Evolutionary conservation across 1,140 invertebrate species (phyloP).

Genomic region (Drosophila melanica): DNA sequence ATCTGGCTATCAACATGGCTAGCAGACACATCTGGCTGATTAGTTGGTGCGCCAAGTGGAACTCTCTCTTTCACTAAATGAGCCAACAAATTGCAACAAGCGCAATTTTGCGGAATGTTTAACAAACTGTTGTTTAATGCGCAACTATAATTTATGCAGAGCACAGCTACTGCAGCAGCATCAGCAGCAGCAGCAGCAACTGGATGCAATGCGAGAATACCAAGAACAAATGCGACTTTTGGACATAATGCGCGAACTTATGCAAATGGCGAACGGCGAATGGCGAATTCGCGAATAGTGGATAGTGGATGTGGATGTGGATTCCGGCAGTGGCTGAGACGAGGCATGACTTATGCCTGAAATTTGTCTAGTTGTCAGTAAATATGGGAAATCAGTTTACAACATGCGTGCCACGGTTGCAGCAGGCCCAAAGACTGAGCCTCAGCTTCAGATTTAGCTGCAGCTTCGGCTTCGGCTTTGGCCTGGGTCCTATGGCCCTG

Average conservation of each 20-base stretch:
- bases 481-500: background rate
- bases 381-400: constrained; percentile 84
- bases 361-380: constrained; percentile 84
- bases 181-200: constrained; percentile 16
- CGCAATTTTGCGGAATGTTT: constrained; percentile 64
- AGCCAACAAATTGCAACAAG: constrained; percentile 63
- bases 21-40: constrained; percentile 4
- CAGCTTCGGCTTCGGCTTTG: background rate
- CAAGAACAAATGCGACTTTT: constrained; percentile 79
- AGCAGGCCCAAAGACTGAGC: background rate
- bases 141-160: constrained; percentile 68
- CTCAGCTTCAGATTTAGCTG: constrained; percentile 5
- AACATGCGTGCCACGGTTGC: constrained; percentile 75
- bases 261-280: constrained; percentile 56
- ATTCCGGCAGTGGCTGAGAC: constrained; percentile 20
- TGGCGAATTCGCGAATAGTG: too few relatives aligned
- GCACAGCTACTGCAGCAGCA: constrained; percentile 15
- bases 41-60: constrained; percentile 37
- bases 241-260: constrained; percentile 82
- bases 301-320: too few relatives aligned
- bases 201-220: constrained; percentile 41
- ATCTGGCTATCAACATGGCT: constrained; percentile 21
- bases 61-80: constrained; percentile 71
- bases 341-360: constrained; percentile 82
- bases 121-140: constrained; percentile 70